Evolutionary conservation across 2,888 invertebrate genomes (phyloP), one percentile per base, ranked within the genome.

Genomic region (Pollenia angustigena): DNA sequence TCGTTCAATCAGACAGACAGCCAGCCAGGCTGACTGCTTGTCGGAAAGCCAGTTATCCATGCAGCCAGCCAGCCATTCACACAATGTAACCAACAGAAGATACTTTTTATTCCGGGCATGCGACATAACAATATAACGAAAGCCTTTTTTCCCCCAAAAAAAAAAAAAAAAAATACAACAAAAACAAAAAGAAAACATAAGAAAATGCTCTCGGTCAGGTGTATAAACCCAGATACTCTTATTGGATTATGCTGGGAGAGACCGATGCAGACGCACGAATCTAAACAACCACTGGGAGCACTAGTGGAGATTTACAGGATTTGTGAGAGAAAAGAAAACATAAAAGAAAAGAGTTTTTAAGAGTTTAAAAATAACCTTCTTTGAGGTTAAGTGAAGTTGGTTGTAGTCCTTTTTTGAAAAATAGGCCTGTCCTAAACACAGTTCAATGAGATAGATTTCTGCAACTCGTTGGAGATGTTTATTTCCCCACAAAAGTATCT

Each of bases 231-330:
- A 88, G 85, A 72, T 75, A 83, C 83, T 79, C 85, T 85, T 88
- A 89, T 88, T 89, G 89, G 88, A 89, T 89, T 89, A 88, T 76
- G 88, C 76, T 83, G 87, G 84, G 88, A 87, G 88, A 85, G 88
- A 81, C 76, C 79, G 68, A 71, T 72, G 46, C 68, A 82, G 68
- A 66, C 48, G 32, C n/a, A 52, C n/a, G 8, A 18, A 40, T 18
- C 54, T 64, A 50, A 54, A 58, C 72, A 60, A 64, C 42, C 60
- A 54, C 64, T 80, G 23, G 71, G 46, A 78, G 68, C 52, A 18
- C 14, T 7, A 18, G 60, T 79, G 84, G 81, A 87, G 87, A 87
- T 16, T 87, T 87, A 68, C 81, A 74, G 80, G 16, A 48, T 6
- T 40, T n/a, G 32, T 14, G 74, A 76, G 81, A 66, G 62, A 1